Percentiles rank a stretch among this genome's conserved stretches.
Conservation (phyloP, 2,113 vertebrate genomes). For the Aspidoscelis tigris region DNA sequence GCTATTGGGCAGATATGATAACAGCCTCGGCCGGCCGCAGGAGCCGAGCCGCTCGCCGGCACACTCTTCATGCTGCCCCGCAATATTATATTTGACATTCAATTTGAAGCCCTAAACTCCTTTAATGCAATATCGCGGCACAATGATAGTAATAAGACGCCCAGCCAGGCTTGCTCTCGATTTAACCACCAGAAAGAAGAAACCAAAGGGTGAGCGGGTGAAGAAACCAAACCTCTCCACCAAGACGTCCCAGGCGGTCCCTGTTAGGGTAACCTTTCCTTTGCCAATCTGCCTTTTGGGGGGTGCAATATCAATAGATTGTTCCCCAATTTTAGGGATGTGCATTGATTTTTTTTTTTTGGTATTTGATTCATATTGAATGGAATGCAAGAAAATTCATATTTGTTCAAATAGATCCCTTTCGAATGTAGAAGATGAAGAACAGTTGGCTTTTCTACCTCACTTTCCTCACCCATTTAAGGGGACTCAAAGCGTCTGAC, state of each 20-base stretch:
- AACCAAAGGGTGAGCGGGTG: slow-evolving; percentile 38
- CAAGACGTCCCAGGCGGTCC: neutral
- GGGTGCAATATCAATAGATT: neutral
- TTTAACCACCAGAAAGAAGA: slow-evolving; percentile 68
- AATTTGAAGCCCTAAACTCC: slow-evolving; percentile 73
- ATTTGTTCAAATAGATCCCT: no score
- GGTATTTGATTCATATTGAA: no score
- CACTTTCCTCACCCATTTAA: no score
- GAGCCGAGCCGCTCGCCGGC: slow-evolving; percentile 56
- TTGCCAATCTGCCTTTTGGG: neutral
- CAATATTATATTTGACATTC: slow-evolving; percentile 75
- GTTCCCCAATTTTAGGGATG: neutral
- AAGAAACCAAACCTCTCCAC: slow-evolving; percentile 1
- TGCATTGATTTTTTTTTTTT: neutral
- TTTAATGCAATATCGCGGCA: slow-evolving; percentile 70
- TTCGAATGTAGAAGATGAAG: no score
- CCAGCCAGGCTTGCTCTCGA: slow-evolving; percentile 52
- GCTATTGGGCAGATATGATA: slow-evolving; percentile 37
- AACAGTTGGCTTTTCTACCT: no score
- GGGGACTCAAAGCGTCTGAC: no score
- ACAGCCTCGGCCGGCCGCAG: slow-evolving; percentile 21
- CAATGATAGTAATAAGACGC: slow-evolving; percentile 69
- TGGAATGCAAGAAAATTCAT: no score
- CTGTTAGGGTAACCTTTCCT: slow-evolving; percentile 61
- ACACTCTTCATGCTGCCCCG: slow-evolving; percentile 63